Conservation (phyloP, 1,140 invertebrate species). For the Centruroides vittatus region DNA sequence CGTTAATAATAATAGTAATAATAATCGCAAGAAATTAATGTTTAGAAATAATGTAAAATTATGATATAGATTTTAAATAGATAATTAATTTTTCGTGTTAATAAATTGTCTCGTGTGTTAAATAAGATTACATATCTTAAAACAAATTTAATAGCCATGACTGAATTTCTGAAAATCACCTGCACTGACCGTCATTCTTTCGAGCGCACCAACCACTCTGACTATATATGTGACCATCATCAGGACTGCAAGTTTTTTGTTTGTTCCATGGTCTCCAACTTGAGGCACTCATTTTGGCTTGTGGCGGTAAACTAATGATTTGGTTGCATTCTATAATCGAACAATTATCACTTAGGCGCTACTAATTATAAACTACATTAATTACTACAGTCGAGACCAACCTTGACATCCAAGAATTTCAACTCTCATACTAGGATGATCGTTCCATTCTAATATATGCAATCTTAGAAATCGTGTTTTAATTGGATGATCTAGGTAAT, state of each 20-base stretch:
- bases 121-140: not conserved
- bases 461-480: conserved; percentile 38
- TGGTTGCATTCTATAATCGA: conserved; percentile 36
- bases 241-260: conserved; percentile 37
- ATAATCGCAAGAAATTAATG: too few species aligned
- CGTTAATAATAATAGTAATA: too few species aligned
- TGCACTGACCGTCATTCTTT: conserved; percentile 33
- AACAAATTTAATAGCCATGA: not conserved
- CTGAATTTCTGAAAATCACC: not conserved
- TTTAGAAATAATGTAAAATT: not conserved
- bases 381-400: conserved; percentile 19
- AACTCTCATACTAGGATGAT: conserved; percentile 38
- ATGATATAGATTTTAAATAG: not conserved
- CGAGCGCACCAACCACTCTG: conserved; percentile 41
- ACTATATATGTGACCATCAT: conserved; percentile 38
- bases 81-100: not conserved
- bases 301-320: conserved; percentile 37
- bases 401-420: conserved; percentile 43
- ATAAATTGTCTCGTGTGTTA: not conserved
- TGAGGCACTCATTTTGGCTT: conserved; percentile 36
- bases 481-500: conserved; percentile 36
- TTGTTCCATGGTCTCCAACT: conserved; percentile 29
- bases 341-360: not conserved
- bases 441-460: conserved; percentile 37
- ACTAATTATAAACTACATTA: not conserved